Evolutionary conservation across 2,888 invertebrate genomes (phyloP).

Genomic region (Quadroppia sp.): DNA sequence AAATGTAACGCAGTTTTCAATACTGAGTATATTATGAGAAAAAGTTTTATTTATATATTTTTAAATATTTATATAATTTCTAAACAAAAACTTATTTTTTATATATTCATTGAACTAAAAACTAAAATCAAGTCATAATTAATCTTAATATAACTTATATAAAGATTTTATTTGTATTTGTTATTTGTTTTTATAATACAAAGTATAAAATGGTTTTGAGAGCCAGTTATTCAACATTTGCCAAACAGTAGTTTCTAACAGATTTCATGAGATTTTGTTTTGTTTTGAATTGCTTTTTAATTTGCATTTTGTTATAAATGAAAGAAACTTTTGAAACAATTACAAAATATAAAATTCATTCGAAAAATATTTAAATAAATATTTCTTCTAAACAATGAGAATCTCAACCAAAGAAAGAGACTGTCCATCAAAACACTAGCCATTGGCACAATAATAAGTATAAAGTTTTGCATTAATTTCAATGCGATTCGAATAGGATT

Average conservation of each 20-base stretch:
- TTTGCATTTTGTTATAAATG: not conserved
- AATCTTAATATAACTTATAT: too few relatives aligned
- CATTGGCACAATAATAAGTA: not conserved
- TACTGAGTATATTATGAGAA: too few relatives aligned
- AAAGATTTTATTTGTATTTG: too few relatives aligned
- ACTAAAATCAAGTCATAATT: too few relatives aligned
- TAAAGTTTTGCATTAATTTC: not conserved
- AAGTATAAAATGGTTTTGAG: too few relatives aligned
- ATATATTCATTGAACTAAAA: too few relatives aligned
- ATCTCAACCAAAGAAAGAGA: not conserved
- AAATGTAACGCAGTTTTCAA: too few relatives aligned
- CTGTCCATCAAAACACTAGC: not conserved
- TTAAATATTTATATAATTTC: too few relatives aligned
- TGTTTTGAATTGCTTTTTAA: not conserved
- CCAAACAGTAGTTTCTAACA: not conserved
- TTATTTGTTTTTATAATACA: too few relatives aligned
- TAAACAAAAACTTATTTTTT: too few relatives aligned
- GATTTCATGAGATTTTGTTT: not conserved
- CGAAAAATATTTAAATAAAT: not conserved
- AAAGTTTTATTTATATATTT: too few relatives aligned
- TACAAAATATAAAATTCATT: not conserved
- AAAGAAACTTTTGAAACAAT: not conserved
- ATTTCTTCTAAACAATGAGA: not conserved
- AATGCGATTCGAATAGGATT: not conserved
- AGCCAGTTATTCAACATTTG: not conserved